Evolutionary conservation across 2,797 vertebrate species (phyloP).

Genomic region (Agapornis canus): DNA sequence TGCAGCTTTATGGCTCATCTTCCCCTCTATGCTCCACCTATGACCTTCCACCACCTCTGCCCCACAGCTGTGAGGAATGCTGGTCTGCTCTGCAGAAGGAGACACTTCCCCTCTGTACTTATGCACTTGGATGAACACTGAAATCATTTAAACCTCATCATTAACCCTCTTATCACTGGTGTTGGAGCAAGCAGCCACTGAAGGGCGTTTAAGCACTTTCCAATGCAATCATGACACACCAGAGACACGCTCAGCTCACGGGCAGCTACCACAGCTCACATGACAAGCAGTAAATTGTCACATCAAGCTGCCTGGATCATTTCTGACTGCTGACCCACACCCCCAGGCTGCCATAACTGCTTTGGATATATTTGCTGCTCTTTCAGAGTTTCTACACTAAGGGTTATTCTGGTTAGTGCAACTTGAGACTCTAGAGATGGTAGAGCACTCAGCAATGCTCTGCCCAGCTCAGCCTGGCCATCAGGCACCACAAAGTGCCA

Average conservation of each 20-base stretch:
- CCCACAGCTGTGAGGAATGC: slow-evolving; percentile 8
- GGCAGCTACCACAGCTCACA: not conserved
- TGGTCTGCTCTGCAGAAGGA: slow-evolving; percentile 1
- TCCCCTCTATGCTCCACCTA: not conserved
- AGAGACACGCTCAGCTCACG: not conserved
- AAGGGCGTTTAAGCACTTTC: not conserved
- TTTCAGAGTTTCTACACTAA: not conserved
- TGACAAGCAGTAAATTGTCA: not conserved
- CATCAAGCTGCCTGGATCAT: not conserved
- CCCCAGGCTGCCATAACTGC: not conserved
- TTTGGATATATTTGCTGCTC: not conserved
- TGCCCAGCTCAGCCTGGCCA: not conserved
- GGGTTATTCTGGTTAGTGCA: not conserved
- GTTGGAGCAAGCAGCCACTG: not conserved
- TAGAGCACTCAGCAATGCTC: not conserved
- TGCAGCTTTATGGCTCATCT: slow-evolving; percentile 3
- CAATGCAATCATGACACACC: not conserved
- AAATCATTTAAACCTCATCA: slow-evolving; percentile 6
- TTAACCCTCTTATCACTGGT: slow-evolving; percentile 7
- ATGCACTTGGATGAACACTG: slow-evolving; percentile 2
- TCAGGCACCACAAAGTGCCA: not conserved
- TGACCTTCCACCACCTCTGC: not conserved
- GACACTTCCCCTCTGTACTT: not conserved
- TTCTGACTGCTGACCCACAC: slow-evolving; percentile 45
- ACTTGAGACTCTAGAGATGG: not conserved